phyloP scores from a whole-genome alignment of 2,113 vertebrate species.

The Junco hyemalis region DNA sequence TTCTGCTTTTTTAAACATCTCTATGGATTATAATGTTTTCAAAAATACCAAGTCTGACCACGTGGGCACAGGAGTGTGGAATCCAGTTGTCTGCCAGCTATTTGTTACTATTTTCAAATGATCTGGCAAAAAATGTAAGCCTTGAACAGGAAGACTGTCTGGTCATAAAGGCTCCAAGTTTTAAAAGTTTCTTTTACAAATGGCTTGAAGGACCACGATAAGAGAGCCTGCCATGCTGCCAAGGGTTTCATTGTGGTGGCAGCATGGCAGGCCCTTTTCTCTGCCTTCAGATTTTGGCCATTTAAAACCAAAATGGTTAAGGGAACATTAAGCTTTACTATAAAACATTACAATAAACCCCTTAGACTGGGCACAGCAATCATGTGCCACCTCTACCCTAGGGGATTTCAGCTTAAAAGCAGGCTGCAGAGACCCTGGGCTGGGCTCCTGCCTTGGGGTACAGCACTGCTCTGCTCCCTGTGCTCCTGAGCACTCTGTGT shows the following conservation, averaged over 20 bases:
- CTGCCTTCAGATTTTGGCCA: background rate
- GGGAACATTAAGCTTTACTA: background rate
- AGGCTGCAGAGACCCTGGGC: background rate
- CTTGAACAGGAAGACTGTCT: background rate
- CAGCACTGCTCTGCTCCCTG: background rate
- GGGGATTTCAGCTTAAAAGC: background rate
- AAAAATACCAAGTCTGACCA: background rate
- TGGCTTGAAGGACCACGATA: background rate
- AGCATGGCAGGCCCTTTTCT: background rate
- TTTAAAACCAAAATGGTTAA: background rate
- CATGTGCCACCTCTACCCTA: rapidly evolving
- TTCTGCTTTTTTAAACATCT: background rate
- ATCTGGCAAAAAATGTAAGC: background rate
- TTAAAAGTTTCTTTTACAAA: background rate
- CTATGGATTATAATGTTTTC: background rate
- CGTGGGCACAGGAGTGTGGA: background rate
- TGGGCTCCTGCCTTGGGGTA: background rate
- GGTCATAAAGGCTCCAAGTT: background rate
- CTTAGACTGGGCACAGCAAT: background rate
- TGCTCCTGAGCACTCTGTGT: background rate
- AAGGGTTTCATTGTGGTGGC: background rate
- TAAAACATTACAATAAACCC: background rate
- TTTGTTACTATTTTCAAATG: background rate
- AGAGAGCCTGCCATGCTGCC: background rate
- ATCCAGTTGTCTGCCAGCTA: background rate